Evolutionary conservation across 2,113 vertebrate genomes (phyloP), one percentile per base, ranked within the genome.

Genomic region (Pachycephala philippinensis): DNA sequence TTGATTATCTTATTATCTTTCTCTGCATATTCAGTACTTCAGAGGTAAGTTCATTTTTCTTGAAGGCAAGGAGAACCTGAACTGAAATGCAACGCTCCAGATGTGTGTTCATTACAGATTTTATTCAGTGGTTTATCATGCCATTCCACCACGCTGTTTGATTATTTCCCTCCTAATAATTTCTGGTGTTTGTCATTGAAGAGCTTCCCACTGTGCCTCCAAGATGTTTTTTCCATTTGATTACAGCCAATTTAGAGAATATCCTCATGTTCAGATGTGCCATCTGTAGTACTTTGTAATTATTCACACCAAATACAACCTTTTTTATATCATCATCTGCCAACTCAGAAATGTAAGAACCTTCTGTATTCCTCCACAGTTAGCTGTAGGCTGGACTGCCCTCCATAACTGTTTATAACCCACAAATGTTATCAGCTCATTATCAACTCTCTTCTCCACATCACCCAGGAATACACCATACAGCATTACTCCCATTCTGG

Each of bases 221-320:
- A 94, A 63, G 60, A 89, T 77, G 53, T 22, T 77, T 89, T 52
- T 82, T 59, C 39, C 81, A 60, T 78, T 90, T 89, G 72, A 87
- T 91, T 93, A 93, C 15, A 94, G 52, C 26, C 44, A 87, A 52
- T 82, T 91, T 54, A 84, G 52, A 93, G 47, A 91, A 42, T 47
- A 91, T 54, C 21, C 27, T 63, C 63, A 44, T 74, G 54, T 75
- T 97, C 49, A 80, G 60, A 87, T 63, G 40, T 81, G 69, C 65
- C 93, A 95, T 93, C 84, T 89, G 87, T 78, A 91, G 65, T 84
- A 75, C 81, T 89, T 37, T 5, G 23, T 40, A 84, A 77, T 91
- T 94, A 89, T 89, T 95, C 74, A 84, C 33, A 87, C 84, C 53
- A 87, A 91, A 70, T 57, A 4, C 45, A 89, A 80, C 49, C n/a